phyloP scores from a whole-genome alignment of 1,140 invertebrate genomes.

The Adoxophyes honmai region DNA sequence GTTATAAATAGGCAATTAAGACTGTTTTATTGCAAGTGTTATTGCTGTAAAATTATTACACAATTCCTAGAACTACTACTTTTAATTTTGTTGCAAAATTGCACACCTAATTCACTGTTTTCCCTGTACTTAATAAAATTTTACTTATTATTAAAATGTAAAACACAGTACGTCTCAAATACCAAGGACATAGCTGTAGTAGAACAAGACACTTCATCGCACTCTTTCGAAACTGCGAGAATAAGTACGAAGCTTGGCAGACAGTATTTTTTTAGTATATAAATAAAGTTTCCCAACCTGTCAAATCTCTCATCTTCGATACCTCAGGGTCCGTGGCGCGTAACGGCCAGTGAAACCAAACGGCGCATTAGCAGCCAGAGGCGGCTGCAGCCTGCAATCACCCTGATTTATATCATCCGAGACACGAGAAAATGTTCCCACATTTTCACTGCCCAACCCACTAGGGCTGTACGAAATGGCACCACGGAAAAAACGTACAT shows the following conservation, averaged over 20 bases:
- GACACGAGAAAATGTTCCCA: conserved; percentile 68
- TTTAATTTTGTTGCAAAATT: conserved; percentile 9
- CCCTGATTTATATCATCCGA: conserved; percentile 70
- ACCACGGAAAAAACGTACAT: too few relatives aligned
- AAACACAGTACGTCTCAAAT: too few relatives aligned
- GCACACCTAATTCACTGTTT: background rate
- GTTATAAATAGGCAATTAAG: conserved; percentile 27
- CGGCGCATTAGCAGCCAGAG: conserved; percentile 61
- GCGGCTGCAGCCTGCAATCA: conserved; percentile 52
- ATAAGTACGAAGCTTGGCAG: too few relatives aligned
- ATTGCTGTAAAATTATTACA: conserved; percentile 23
- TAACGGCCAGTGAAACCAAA: conserved; percentile 71
- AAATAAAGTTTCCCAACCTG: conserved; percentile 2
- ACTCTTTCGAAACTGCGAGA: too few relatives aligned
- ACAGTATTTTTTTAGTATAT: too few relatives aligned
- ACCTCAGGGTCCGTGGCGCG: conserved; percentile 36
- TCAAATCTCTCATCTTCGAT: background rate
- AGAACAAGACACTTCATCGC: too few relatives aligned
- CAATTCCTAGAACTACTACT: conserved; percentile 17
- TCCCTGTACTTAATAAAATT: too few relatives aligned
- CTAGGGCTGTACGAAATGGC: too few relatives aligned
- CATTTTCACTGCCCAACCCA: conserved; percentile 60
- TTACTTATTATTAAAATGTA: too few relatives aligned
- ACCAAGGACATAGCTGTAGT: too few relatives aligned
- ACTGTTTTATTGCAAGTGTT: conserved; percentile 25